Evolutionary conservation across 2,113 vertebrate genomes (phyloP), one percentile per base, ranked within the genome.

Genomic region (Nestor notabilis): DNA sequence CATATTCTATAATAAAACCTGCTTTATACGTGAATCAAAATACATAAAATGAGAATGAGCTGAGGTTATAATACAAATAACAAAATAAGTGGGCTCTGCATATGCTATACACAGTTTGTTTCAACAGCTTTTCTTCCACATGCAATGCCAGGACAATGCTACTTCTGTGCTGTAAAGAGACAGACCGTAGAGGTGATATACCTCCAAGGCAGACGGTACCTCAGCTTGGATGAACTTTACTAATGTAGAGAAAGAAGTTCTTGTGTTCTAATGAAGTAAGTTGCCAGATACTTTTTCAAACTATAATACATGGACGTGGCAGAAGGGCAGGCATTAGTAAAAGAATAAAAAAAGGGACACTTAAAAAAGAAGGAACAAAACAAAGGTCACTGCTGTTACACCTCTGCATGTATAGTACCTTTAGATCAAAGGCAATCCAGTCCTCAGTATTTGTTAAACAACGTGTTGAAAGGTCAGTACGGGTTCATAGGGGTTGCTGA

Each of bases 81-180:
- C 70, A 91, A 94, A 95, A 21, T 44, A 69, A 63, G 21, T 47
- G 39, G 49, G 27, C 29, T 78, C 56, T 66, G 37, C 3, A 1
- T 31, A 11, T 68, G 53, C 50, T 4, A 1, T 23, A 23, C 24
- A n/a, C 58, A 28, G 80, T 49, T 63, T 52, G 52, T 90, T 79
- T 66, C 75, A 43, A 60, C 6, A 79, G 47, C 39, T 56, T 43
- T 29, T 33, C 35, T 65, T 88, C 33, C 39, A 68, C 64, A 13
- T 2, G 17, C 43, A 4, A 44, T 44, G 60, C 39, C 68, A 15
- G n/a, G 20, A 39, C 39, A 82, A 10, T 0, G 3, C 53, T 52
- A 18, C 15, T 2, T 1, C 15, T 0, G 1, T 37, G 39, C n/a
- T 61, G 47, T 2, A 1, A 49, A 39, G 39, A 46, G 29, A n/a